phyloP scores from a whole-genome alignment of 2,797 vertebrate species.

The Gadopsis marmoratus region DNA sequence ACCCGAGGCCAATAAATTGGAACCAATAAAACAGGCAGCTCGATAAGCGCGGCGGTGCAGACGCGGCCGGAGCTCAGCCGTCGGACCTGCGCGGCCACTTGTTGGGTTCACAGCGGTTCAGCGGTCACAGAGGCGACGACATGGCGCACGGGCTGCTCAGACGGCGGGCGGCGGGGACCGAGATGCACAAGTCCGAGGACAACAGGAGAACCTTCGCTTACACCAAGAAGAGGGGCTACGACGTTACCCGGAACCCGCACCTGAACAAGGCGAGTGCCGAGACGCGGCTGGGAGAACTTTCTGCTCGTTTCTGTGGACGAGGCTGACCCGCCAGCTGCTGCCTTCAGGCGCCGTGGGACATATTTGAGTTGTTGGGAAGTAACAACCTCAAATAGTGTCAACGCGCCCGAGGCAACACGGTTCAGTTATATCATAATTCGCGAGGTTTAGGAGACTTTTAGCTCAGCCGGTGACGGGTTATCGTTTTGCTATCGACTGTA shows the following conservation, averaged over 20 bases:
- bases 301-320: conserved; percentile 24
- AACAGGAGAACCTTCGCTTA: conserved; percentile 75
- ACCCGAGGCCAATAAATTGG: background rate
- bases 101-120: conserved; percentile 72
- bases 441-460: background rate
- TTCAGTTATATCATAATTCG: background rate
- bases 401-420: accelerated
- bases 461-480: background rate
- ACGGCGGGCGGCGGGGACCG: conserved; percentile 81
- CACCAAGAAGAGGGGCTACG: conserved; percentile 92
- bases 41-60: background rate
- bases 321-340: conserved; percentile 47
- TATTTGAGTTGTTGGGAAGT: accelerated
- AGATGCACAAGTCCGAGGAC: conserved; percentile 80
- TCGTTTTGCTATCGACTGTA: background rate
- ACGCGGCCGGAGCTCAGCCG: conserved; percentile 12
- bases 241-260: conserved; percentile 89
- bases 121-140: conserved; percentile 77
- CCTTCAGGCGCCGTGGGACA: conserved; percentile 60
- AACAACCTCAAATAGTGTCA: background rate
- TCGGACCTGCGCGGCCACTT: conserved; percentile 74
- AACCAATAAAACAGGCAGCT: conserved; percentile 10
- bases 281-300: background rate
- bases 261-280: conserved; percentile 90
- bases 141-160: conserved; percentile 78